phyloP scores from a whole-genome alignment of 2,113 vertebrate species.

The Heterochromis multidens region DNA sequence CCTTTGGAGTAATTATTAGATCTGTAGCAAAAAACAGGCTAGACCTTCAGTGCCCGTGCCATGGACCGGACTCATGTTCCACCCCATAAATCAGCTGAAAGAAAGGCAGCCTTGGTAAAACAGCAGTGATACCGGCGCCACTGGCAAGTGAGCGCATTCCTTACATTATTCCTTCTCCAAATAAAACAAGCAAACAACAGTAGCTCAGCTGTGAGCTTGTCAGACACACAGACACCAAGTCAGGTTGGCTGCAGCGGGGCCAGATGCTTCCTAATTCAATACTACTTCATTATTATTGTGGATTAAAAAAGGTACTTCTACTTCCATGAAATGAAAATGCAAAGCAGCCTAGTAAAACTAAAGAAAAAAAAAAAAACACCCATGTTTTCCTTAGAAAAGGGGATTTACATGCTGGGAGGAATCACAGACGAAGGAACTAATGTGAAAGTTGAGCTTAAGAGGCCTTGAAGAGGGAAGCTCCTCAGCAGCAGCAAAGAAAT shows the following conservation, averaged over 20 bases:
- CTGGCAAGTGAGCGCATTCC: slow-evolving; percentile 9
- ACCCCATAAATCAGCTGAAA: slow-evolving; percentile 15
- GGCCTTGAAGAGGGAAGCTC: slow-evolving; percentile 49
- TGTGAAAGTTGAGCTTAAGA: slow-evolving; percentile 36
- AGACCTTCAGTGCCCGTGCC: neutral
- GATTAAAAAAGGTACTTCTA: neutral
- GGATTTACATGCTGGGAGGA: slow-evolving; percentile 21
- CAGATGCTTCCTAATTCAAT: neutral
- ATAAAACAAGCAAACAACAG: slow-evolving; percentile 30
- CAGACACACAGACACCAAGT: neutral
- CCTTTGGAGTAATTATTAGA: neutral
- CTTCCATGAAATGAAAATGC: neutral
- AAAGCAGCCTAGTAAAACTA: neutral
- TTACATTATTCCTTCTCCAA: slow-evolving; percentile 22
- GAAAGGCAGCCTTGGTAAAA: slow-evolving; percentile 4
- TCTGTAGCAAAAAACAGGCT: slow-evolving; percentile 2
- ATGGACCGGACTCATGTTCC: slow-evolving; percentile 17
- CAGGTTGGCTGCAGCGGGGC: neutral
- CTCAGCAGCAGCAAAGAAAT: slow-evolving; percentile 19
- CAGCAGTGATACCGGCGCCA: slow-evolving; percentile 1
- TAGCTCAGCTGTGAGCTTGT: neutral
- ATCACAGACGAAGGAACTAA: slow-evolving; percentile 11
- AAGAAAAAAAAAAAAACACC: neutral
- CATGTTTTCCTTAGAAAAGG: slow-evolving; percentile 1
- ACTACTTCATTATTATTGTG: neutral